These are phyloP conservation scores for Eretmocerus hayati DNA, from an alignment of 2,888 invertebrate species.

Conservation along the genomic window DNA sequence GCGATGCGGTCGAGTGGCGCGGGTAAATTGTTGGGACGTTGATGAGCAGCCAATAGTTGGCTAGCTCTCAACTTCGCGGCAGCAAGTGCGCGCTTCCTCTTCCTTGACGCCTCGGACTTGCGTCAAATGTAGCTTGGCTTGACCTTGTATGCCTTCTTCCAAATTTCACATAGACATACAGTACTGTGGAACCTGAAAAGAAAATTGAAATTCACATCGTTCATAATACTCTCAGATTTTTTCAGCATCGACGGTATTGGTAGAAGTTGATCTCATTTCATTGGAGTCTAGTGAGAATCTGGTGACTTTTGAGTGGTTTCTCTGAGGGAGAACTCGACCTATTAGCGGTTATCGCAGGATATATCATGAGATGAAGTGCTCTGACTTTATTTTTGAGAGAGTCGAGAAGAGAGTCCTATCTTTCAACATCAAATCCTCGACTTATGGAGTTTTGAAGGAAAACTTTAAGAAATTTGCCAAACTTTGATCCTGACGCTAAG, in stretches of 20 bases:
- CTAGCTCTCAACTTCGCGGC: constrained; percentile 6
- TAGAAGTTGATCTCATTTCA: no score
- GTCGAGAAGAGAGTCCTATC: no score
- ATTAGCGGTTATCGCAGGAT: neutral
- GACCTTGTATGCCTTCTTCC: constrained; percentile 92
- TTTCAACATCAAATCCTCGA: no score
- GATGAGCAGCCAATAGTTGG: constrained; percentile 9
- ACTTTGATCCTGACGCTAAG: no score
- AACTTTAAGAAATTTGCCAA: no score
- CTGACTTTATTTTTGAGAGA: no score
- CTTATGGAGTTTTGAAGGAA: no score
- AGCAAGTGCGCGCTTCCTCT: constrained; percentile 6
- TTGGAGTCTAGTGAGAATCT: no score
- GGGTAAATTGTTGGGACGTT: constrained; percentile 35
- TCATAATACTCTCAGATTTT: no score
- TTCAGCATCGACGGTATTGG: no score
- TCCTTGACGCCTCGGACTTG: constrained; percentile 28
- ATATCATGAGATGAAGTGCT: neutral
- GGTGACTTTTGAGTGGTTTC: no score
- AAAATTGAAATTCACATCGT: no score
- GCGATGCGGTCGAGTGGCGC: constrained; percentile 37
- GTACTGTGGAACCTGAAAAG: constrained; percentile 72
- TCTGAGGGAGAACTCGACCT: neutral
- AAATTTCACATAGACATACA: constrained; percentile 91
- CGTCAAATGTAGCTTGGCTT: constrained; percentile 79